Percentiles rank a stretch among this genome's conserved stretches.
These are phyloP conservation scores for Stomatorhinus walkeri DNA, from an alignment of 2,797 vertebrate species.

Conservation along the genomic window DNA sequence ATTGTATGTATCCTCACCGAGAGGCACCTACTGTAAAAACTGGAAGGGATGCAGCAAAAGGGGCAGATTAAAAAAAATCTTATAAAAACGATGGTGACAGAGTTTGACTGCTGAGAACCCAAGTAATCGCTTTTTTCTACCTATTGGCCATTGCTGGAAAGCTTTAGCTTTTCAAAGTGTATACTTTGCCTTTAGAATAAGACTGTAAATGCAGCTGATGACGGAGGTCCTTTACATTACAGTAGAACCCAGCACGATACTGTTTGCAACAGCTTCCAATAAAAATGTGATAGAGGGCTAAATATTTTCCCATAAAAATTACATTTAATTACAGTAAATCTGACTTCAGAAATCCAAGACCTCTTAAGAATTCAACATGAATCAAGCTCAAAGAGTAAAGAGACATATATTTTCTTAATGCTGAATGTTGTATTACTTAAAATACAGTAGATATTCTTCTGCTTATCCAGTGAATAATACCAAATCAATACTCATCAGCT, in stretches of 20 bases:
- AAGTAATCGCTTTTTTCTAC: not conserved
- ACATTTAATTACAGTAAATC: not conserved
- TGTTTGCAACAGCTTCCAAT: not conserved
- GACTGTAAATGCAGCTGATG: not conserved
- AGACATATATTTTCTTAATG: constrained; percentile 3
- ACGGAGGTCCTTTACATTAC: not conserved
- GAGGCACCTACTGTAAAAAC: not conserved
- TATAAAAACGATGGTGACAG: not conserved
- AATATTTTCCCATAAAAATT: not conserved
- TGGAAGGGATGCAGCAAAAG: not conserved
- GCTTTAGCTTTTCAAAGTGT: not conserved
- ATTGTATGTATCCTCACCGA: constrained; percentile 16
- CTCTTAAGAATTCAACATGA: not conserved
- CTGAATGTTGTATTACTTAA: not conserved
- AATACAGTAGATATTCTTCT: not conserved
- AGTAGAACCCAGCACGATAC: not conserved
- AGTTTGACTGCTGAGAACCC: not conserved
- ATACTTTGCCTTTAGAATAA: not conserved
- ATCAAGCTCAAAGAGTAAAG: not conserved
- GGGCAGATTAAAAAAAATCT: not conserved
- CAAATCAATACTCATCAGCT: not conserved
- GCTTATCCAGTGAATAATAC: not conserved
- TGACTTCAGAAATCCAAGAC: not conserved
- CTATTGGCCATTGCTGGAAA: not conserved
- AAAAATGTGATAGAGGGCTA: not conserved